Base-by-base conservation (phyloP, 2,888 invertebrate species). In the Tyria jacobaeae region DNA sequence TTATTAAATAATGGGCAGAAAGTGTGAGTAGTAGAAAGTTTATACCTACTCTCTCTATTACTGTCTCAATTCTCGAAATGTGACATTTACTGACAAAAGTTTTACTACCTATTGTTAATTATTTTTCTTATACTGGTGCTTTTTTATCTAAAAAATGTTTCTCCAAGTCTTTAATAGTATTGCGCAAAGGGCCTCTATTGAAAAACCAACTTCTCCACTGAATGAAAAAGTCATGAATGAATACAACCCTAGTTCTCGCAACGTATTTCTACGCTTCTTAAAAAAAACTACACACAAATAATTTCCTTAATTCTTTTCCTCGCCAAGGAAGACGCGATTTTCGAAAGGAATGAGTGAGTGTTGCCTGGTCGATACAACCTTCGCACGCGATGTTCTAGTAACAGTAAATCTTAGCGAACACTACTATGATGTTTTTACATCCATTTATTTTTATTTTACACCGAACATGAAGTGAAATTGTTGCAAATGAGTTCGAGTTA, bases 401-500 rank as follows among this genome's bases (percentile, higher is more conserved):
- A 74, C 71, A 78, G 77, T 81, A 85, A 87, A 84, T 85, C 81
- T 78, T 79, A 69, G 77, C 81, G 80, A 85, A 81, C 73, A 68
- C 69, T 73, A 73, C 71, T 77, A 73, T 78, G 64, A 69, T 72
- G 66, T 76, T 81, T 77, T 74, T 69, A 70, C 64, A 65, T 62
- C 54, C 63, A 64, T 65, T 71, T 68, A 75, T 75, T 75, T 74
- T 75, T 76, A 73, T 76, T 73, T 79, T 79, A 70, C 66, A 65
- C 61, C 49, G 41, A 62, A 71, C 55, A 55, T 68, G 59, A 53
- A 71, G 24, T 27, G 53, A 51, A 59, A 48, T 58, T 41, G 44
- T 44, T 44, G 14, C 50, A 47, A 60, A 60, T 50, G 27, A 41
- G 24, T 44, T 34, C 27, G n/a, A 31, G 39, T 21, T 54, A 39